These are phyloP conservation scores for Triops cancriformis DNA, from an alignment of 1,140 invertebrate species.

Conservation along the genomic window DNA sequence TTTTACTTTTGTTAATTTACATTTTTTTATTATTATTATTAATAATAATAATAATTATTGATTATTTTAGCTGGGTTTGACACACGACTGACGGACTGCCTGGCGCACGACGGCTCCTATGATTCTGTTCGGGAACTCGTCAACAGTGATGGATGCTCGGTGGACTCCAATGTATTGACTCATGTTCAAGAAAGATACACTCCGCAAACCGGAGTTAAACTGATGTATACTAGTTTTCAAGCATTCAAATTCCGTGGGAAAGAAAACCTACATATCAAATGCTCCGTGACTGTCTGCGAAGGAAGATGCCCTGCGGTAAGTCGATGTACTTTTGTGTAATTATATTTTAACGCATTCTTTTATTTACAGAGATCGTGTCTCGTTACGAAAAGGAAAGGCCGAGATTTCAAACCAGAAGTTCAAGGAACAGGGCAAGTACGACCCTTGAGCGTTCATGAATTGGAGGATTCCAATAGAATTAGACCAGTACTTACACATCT, in stretches of 20 bases:
- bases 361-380: not conserved
- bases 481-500: not conserved
- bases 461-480: not conserved
- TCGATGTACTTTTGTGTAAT: not conserved
- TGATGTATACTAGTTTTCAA: conserved; percentile 51
- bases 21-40: no score
- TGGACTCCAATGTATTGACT: conserved; percentile 56
- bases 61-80: conserved; percentile 52
- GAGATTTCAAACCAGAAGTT: conserved; percentile 31
- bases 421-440: conserved; percentile 30
- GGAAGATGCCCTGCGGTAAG: conserved; percentile 50
- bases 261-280: conserved; percentile 55
- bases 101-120: conserved; percentile 61
- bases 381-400: conserved; percentile 27
- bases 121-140: conserved; percentile 58
- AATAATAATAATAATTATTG: no score
- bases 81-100: conserved; percentile 58
- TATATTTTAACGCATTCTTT: not conserved
- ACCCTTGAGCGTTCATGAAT: not conserved
- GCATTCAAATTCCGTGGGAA: conserved; percentile 71
- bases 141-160: conserved; percentile 58
- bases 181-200: conserved; percentile 36
- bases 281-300: conserved; percentile 56
- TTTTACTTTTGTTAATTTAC: no score
- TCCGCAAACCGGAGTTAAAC: conserved; percentile 28